Conservation (phyloP, 2,888 invertebrate genomes). For the Lasioglossum lativentre region DNA sequence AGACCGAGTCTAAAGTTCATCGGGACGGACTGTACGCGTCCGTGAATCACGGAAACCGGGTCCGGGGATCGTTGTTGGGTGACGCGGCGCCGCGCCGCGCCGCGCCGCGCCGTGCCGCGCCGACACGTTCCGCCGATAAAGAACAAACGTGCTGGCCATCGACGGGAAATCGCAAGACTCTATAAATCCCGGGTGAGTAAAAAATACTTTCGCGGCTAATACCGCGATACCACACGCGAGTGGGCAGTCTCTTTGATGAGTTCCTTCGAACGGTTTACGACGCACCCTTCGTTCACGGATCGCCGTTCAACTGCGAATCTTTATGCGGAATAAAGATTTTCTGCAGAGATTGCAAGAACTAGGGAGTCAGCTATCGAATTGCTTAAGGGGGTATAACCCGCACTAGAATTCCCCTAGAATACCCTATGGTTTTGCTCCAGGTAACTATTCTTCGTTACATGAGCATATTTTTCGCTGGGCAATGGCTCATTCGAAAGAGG, state of each 20-base stretch:
- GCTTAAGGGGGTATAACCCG: no score
- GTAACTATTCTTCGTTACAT: no score
- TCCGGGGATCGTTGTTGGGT: conserved; percentile 49
- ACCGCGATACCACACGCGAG: not conserved
- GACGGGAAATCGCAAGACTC: conserved; percentile 31
- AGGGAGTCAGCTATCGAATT: no score
- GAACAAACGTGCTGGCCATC: conserved; percentile 30
- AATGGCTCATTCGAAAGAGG: no score
- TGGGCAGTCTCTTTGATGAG: not conserved
- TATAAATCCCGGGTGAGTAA: conserved; percentile 13
- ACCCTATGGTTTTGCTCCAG: no score
- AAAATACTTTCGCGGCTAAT: not conserved
- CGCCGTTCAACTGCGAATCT: not conserved
- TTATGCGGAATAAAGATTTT: not conserved
- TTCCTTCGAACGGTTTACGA: conserved; percentile 22
- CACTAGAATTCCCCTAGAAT: no score
- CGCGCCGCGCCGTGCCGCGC: conserved; percentile 19
- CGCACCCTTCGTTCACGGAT: not conserved
- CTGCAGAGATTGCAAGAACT: not conserved
- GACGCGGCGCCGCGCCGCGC: conserved; percentile 27
- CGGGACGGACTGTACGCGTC: conserved; percentile 33
- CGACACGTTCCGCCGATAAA: conserved; percentile 32
- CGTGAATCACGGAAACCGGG: conserved; percentile 59
- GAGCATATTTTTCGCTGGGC: no score
- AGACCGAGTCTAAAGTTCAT: conserved; percentile 59